These are phyloP conservation scores for Carassius auratus DNA, from an alignment of 2,113 vertebrate species.

Conservation along the genomic window DNA sequence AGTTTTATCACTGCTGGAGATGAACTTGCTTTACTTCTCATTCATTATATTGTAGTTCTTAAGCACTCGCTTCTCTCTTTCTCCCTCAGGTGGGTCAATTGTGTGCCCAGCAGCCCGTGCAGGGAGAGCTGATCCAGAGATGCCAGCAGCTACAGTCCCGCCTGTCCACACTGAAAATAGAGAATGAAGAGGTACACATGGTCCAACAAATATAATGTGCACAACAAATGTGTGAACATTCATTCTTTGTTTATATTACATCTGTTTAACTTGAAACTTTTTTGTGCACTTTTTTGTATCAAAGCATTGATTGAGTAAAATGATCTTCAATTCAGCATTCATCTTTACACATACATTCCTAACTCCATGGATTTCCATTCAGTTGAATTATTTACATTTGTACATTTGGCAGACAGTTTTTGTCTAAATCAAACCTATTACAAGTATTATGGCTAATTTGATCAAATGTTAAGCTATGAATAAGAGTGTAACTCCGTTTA, in stretches of 20 bases:
- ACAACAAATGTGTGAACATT: background rate
- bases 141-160: constrained; percentile 94
- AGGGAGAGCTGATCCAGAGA: constrained; percentile 89
- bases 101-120: constrained; percentile 90
- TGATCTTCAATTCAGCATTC: background rate
- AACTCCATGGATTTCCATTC: background rate
- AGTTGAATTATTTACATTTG: background rate
- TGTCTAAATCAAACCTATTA: background rate
- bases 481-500: background rate
- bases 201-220: background rate
- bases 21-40: constrained; percentile 3
- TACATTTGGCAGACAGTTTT: background rate
- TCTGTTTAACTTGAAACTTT: background rate
- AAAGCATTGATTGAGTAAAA: background rate
- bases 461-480: background rate
- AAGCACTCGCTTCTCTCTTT: background rate
- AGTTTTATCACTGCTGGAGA: background rate
- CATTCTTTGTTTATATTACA: background rate
- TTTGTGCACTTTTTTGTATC: background rate
- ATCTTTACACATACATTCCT: background rate
- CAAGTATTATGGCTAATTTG: background rate
- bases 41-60: background rate
- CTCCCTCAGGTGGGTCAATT: constrained; percentile 83
- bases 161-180: constrained; percentile 92
- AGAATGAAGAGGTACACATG: constrained; percentile 91